Conservation (phyloP, 1,140 invertebrate genomes). For the Cardiocondyla obscurior region DNA sequence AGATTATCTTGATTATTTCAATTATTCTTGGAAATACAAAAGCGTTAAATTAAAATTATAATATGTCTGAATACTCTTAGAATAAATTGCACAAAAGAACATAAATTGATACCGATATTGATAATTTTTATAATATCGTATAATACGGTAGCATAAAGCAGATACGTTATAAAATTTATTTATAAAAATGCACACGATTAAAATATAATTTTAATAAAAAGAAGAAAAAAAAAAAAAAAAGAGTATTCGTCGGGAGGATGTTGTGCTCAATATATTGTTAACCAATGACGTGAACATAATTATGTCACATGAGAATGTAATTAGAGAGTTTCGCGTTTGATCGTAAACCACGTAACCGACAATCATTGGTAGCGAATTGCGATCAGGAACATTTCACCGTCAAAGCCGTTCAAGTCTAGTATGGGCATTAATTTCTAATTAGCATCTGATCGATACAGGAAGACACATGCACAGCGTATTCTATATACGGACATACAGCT, state of each 20-base stretch:
- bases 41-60: conserved; percentile 9
- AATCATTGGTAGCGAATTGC: conserved; percentile 39
- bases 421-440: conserved; percentile 79
- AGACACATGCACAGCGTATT: neutral
- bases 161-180: no score
- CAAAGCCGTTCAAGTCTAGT: conserved; percentile 73
- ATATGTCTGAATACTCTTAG: neutral
- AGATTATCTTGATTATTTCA: neutral
- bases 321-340: conserved; percentile 35
- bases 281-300: conserved; percentile 6
- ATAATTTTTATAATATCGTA: neutral
- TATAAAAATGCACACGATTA: neutral
- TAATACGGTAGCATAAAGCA: no score
- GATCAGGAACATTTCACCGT: conserved; percentile 64
- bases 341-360: conserved; percentile 33
- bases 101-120: neutral
- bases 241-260: neutral
- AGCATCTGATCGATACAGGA: conserved; percentile 70
- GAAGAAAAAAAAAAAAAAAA: neutral
- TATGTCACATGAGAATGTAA: conserved; percentile 48
- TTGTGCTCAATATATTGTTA: neutral
- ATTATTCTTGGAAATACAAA: neutral
- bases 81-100: neutral
- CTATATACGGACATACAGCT: neutral
- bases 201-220: neutral